Evolutionary conservation across 2,888 invertebrate genomes (phyloP).

Genomic region (Luffia ferchaultella): DNA sequence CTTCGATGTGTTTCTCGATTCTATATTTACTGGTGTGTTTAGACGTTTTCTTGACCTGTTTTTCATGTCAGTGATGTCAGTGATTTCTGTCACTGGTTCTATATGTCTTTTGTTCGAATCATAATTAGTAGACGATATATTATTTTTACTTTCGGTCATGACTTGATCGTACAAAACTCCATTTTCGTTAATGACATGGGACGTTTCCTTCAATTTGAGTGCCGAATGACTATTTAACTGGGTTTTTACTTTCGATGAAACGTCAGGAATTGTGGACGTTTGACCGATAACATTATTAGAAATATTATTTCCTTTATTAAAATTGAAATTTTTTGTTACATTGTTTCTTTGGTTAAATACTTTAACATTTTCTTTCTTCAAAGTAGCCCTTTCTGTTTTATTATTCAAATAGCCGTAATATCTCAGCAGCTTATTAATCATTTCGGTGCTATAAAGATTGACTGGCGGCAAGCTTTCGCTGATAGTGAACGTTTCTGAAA

Average conservation of each 20-base stretch:
- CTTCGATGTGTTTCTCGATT: background rate
- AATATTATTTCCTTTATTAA: background rate
- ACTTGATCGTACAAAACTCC: conserved; percentile 28
- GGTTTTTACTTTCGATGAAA: background rate
- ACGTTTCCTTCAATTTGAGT: background rate
- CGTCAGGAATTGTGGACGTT: background rate
- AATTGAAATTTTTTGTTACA: background rate
- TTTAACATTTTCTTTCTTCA: background rate
- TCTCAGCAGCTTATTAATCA: conserved; percentile 54
- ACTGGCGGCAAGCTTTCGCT: conserved; percentile 57
- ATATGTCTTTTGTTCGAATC: conserved; percentile 25
- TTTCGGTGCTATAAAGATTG: conserved; percentile 57
- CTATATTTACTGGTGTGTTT: conserved; percentile 34
- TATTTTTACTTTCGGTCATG: conserved; percentile 34
- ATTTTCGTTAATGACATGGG: background rate
- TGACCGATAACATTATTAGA: background rate
- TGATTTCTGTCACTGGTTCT: conserved; percentile 13
- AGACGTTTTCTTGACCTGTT: conserved; percentile 40
- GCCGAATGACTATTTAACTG: background rate
- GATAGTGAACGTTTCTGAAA: conserved; percentile 58
- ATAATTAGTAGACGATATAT: conserved; percentile 21
- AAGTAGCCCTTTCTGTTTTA: conserved; percentile 40
- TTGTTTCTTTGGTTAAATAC: background rate
- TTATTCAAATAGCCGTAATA: conserved; percentile 56
- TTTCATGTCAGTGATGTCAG: conserved; percentile 20